Evolutionary conservation across 2,113 vertebrate genomes (phyloP), one percentile per base, ranked within the genome.

Genomic region (Psilopsiagon aurifrons): DNA sequence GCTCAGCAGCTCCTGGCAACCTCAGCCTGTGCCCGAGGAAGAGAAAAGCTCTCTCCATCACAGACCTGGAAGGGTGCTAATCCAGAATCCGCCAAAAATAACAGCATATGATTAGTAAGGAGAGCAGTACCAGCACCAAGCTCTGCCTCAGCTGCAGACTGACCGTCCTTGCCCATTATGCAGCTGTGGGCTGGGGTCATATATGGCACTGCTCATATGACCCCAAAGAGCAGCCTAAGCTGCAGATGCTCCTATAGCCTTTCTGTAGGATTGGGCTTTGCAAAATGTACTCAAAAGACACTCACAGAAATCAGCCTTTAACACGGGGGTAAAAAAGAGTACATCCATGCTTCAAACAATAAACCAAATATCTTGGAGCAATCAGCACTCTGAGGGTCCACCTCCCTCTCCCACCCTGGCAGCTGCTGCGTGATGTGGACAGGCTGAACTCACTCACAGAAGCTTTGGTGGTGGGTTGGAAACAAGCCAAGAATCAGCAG

Each of bases 181-280:
- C 9, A 39, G 3, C 66, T 7, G 35, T 11, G 2, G 51, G 44
- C 19, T 5, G 37, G 23, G 68, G 44, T 16, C 39, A 31, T 54
- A 62, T 7, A 35, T 0, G 27, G 31, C 27, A 17, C 4, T 18
- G 47, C 62, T 33, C 17, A 2, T 2, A 4, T 0, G 14, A 13
- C 37, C 14, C n/a, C 60, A 41, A 46, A 11, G 17, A 35, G 46
- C 52, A 41, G 29, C n/a, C 28, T 41, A 29, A 27, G 19, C 16
- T 64, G 49, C 43, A 57, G n/a, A 4, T 11, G 43, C 37, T 44
- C 55, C 55, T 43, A 7, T 28, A 49, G 16, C 31, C 19, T 33
- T 59, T 35, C 41, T 16, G 9, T 7, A 35, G n/a, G 28, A 31
- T 1, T 11, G 20, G 22, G 60, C 20, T 67, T 60, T 54, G 39